Evolutionary conservation across 1,140 invertebrate genomes (phyloP).

Genomic region (Trachelipus rathkii): DNA sequence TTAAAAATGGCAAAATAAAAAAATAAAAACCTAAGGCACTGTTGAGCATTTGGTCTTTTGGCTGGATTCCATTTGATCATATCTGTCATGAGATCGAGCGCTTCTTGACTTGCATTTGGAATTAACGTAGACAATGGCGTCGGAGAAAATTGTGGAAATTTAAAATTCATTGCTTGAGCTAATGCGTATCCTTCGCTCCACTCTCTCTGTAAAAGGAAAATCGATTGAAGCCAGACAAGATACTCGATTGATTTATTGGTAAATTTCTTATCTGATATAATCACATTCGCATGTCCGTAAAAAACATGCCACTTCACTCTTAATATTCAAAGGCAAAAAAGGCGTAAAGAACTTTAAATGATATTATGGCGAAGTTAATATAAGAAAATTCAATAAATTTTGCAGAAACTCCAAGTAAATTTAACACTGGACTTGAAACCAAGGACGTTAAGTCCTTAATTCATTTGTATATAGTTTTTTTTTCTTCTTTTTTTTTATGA

Average conservation of each 20-base stretch:
- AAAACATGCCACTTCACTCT: neutral
- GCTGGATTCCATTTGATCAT: conserved; percentile 75
- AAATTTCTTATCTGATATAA: neutral
- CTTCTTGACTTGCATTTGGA: conserved; percentile 76
- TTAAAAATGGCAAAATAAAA: neutral
- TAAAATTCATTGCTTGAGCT: conserved; percentile 90
- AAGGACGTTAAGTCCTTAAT: too few relatives aligned
- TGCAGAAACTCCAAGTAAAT: too few relatives aligned
- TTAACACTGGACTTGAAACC: too few relatives aligned
- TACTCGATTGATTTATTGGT: neutral
- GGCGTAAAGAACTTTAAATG: too few relatives aligned
- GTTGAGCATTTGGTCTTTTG: conserved; percentile 83
- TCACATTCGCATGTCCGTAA: neutral
- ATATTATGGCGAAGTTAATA: too few relatives aligned
- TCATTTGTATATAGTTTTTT: too few relatives aligned
- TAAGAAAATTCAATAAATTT: too few relatives aligned
- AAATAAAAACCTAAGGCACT: conserved; percentile 72
- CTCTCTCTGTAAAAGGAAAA: conserved; percentile 62
- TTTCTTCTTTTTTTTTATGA: too few relatives aligned
- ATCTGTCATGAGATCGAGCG: conserved; percentile 76
- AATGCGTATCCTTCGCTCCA: conserved; percentile 94
- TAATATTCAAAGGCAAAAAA: neutral
- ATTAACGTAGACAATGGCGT: conserved; percentile 76
- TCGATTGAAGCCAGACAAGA: neutral
- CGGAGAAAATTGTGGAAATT: conserved; percentile 81